Base-by-base conservation (phyloP, 1,140 invertebrate genomes). In the Halictus rubicundus region DNA sequence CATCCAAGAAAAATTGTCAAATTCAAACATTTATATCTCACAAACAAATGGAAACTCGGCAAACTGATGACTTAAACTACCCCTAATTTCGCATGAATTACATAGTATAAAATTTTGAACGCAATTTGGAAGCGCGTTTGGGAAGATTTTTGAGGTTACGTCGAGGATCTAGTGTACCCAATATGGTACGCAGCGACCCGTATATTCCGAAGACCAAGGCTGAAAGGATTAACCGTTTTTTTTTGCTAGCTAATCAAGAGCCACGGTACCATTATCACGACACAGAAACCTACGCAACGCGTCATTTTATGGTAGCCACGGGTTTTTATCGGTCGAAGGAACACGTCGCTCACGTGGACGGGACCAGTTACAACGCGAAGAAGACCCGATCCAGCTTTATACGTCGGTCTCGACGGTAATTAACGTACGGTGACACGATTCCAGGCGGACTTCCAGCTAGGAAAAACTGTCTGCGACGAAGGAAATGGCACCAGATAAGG, bases 261-360 rank as follows among this genome's bases (percentile, higher is more conserved):
- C 54, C 54, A 57, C 9, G 54, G 54, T 57, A 8, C 21, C 54
- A 57, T 57, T 57, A n/a, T 57, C 54, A 57, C 54, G 54, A n/a
- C 54, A 57, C 54, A 57, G 54, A 57, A 57, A 57, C 21, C 54
- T 21, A 57, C 21, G 49, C 49, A 21, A 54, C 54, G 21, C 9
- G 54, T 6, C 54, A 57, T 57, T 57, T 57, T 57, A 57, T 57
- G 54, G 54, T 57, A 57, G 54, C 9, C 54, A 21, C 54, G 54
- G 54, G 8, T 57, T 57, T 57, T 57, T 57, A 19, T 57, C 21
- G 54, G n/a, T 9, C 21, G 54, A 57, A 21, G 54, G n/a, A 21
- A 57, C 54, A n/a, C 54, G 54, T n/a, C 54, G 54, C 54, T 57
- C n/a, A n/a, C 54, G 54, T n/a, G 54, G 54, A 57, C 54, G 54